These are phyloP conservation scores for Phalloptychus januarius DNA, from an alignment of 2,797 vertebrate genomes.

Conservation along the genomic window DNA sequence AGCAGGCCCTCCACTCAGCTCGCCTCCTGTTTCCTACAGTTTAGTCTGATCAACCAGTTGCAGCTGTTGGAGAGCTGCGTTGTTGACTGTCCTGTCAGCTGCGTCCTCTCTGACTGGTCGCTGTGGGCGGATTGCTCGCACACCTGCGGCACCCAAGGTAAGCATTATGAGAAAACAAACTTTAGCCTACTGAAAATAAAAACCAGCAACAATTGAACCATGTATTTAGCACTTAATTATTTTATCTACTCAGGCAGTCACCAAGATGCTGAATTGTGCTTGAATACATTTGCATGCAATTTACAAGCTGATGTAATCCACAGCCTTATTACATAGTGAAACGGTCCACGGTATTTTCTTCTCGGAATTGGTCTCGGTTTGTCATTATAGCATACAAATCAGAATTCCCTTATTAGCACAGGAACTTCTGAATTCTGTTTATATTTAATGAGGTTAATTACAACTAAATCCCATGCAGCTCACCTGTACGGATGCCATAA, in stretches of 20 bases:
- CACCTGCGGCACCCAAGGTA: slow-evolving; percentile 90
- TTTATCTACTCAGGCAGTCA: slow-evolving; percentile 42
- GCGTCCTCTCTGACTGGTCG: slow-evolving; percentile 91
- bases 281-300: slow-evolving; percentile 75
- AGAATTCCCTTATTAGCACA: slow-evolving; percentile 47
- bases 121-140: slow-evolving; percentile 91
- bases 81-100: slow-evolving; percentile 90
- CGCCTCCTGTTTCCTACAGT: slow-evolving; percentile 73
- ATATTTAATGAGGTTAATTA: slow-evolving; percentile 54
- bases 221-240: slow-evolving; percentile 53
- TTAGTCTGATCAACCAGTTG: slow-evolving; percentile 78
- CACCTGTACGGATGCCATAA: slow-evolving; percentile 51
- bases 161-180: slow-evolving; percentile 30
- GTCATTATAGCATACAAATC: slow-evolving; percentile 41
- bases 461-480: slow-evolving; percentile 24
- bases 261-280: slow-evolving; percentile 51
- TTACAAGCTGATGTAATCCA: slow-evolving; percentile 48
- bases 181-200: slow-evolving; percentile 5
- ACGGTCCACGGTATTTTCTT: slow-evolving; percentile 5
- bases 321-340: slow-evolving; percentile 50
- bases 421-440: slow-evolving; percentile 32
- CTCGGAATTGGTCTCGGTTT: slow-evolving; percentile 28
- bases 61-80: slow-evolving; percentile 80
- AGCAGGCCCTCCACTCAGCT: slow-evolving; percentile 19
- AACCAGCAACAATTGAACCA: slow-evolving; percentile 7